phyloP scores from a whole-genome alignment of 2,888 invertebrate species.

The Polyommatus iphigenia region DNA sequence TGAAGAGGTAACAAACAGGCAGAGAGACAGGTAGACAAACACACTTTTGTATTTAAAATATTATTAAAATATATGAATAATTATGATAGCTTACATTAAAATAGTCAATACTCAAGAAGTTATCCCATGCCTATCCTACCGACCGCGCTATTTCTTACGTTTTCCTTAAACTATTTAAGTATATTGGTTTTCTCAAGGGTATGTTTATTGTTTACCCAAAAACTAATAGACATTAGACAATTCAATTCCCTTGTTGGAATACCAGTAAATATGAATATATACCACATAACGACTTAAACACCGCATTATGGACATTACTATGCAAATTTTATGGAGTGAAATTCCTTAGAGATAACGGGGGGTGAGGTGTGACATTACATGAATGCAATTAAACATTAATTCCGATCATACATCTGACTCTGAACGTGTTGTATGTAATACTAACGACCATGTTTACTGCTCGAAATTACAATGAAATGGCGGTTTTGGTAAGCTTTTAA shows the following conservation, averaged over 20 bases:
- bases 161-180: background rate
- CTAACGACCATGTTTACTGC: background rate
- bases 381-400: conserved; percentile 51
- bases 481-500: background rate
- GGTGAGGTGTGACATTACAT: conserved; percentile 47
- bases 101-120: background rate
- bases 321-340: conserved; percentile 54
- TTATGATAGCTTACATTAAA: background rate
- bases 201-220: background rate
- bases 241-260: background rate
- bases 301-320: conserved; percentile 47
- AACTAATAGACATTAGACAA: background rate
- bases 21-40: too few species aligned
- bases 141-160: background rate
- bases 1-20: too few species aligned
- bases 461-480: background rate
- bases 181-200: too few species aligned
- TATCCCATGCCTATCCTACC: background rate
- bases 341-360: conserved; percentile 44
- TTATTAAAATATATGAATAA: background rate
- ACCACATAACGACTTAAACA: background rate
- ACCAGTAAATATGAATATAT: conserved; percentile 26
- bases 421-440: background rate
- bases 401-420: conserved; percentile 40
- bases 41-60: too few species aligned